Conservation (phyloP, 1,140 invertebrate genomes). For the Chymomyza costata region DNA sequence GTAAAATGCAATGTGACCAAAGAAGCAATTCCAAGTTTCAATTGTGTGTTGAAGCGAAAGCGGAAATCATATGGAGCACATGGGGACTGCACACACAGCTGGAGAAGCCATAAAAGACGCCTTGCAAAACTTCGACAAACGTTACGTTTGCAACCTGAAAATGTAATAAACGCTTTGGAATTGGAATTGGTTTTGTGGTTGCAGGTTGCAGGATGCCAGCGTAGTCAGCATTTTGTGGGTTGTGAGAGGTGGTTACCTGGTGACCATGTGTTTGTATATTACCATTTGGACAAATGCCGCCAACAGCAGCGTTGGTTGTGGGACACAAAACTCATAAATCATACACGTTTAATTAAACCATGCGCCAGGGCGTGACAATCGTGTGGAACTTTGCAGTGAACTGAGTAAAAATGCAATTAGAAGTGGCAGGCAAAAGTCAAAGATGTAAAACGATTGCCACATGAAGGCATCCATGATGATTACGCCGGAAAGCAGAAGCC, state of each 20-base stretch:
- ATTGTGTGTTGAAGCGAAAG: slow-evolving; percentile 32
- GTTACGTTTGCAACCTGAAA: slow-evolving; percentile 18
- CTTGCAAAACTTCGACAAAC: slow-evolving; percentile 9
- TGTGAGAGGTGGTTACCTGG: too few relatives aligned
- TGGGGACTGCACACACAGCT: slow-evolving; percentile 21
- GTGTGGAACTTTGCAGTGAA: slow-evolving; percentile 18
- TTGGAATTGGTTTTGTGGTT: slow-evolving; percentile 55
- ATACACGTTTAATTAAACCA: slow-evolving; percentile 72
- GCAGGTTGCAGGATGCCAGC: slow-evolving; percentile 24
- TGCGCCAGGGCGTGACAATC: slow-evolving; percentile 29
- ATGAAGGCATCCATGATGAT: too few relatives aligned
- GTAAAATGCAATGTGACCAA: slow-evolving; percentile 19
- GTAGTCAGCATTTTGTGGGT: too few relatives aligned
- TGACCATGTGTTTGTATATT: too few relatives aligned
- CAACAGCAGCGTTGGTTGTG: slow-evolving; percentile 4
- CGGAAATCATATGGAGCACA: slow-evolving; percentile 42
- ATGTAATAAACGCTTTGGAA: slow-evolving; percentile 56
- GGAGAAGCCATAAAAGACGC: slow-evolving; percentile 44
- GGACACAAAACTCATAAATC: slow-evolving; percentile 56
- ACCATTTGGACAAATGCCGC: too few relatives aligned
- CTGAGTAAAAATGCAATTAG: slow-evolving; percentile 72
- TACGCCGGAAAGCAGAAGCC: too few relatives aligned
- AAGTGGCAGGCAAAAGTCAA: slow-evolving; percentile 35
- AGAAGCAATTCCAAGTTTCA: slow-evolving; percentile 20
- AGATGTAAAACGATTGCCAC: slow-evolving; percentile 1